Evolutionary conservation across 2,113 vertebrate genomes (phyloP).

Genomic region (Eurystomus gularis): DNA sequence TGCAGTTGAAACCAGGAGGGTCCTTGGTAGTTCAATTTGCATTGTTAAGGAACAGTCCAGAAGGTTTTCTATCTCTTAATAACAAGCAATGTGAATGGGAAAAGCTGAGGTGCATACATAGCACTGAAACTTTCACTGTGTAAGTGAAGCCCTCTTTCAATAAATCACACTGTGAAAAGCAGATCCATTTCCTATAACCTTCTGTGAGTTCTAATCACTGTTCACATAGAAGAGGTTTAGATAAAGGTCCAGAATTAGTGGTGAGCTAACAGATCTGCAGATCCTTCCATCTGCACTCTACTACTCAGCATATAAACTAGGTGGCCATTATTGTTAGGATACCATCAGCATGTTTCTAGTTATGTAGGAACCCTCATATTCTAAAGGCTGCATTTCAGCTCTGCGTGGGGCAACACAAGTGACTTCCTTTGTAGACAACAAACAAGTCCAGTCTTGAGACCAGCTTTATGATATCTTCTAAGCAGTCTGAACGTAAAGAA

Average conservation of each 20-base stretch:
- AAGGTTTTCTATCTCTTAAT: neutral
- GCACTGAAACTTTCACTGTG: neutral
- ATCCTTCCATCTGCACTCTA: neutral
- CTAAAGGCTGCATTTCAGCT: neutral
- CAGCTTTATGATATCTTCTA: neutral
- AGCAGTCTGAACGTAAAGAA: neutral
- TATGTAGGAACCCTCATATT: neutral
- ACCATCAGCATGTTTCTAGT: neutral
- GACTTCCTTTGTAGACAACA: accelerated
- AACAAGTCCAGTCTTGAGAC: neutral
- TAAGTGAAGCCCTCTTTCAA: neutral
- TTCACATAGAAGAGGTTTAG: accelerated
- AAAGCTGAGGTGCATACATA: neutral
- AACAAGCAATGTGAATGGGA: neutral
- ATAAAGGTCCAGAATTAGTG: neutral
- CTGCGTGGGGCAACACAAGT: neutral
- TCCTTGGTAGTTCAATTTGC: neutral
- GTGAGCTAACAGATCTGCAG: neutral
- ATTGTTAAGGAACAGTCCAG: neutral
- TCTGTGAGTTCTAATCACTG: neutral
- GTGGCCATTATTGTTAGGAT: accelerated
- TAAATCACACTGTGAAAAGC: neutral
- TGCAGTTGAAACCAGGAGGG: neutral
- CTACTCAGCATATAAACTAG: accelerated
- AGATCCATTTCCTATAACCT: neutral